Evolutionary conservation across 2,888 invertebrate species (phyloP).

Genomic region (Leucozona laternaria): DNA sequence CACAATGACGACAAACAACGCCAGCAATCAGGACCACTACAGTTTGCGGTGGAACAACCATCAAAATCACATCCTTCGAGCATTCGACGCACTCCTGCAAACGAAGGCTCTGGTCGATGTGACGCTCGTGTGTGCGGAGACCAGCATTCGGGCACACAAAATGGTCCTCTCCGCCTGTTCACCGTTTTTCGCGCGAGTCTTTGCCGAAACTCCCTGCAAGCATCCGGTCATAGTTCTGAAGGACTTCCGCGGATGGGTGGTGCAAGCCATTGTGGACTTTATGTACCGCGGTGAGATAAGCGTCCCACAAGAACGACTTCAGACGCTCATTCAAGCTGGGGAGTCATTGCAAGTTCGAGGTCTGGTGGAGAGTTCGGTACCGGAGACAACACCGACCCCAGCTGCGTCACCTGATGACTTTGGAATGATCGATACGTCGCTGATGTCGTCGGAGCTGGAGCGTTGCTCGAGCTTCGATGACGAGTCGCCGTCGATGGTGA

Average conservation of each 20-base stretch:
- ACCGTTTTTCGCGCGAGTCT: constrained; percentile 94
- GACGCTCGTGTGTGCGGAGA: constrained; percentile 94
- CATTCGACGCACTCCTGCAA: constrained; percentile 94
- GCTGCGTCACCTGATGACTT: constrained; percentile 83
- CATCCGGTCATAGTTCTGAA: constrained; percentile 96
- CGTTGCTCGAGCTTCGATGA: constrained; percentile 83
- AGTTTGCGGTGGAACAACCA: constrained; percentile 97
- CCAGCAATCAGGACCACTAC: constrained; percentile 90
- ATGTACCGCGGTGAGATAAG: constrained; percentile 97
- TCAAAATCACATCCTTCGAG: constrained; percentile 93
- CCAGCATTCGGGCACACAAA: constrained; percentile 94
- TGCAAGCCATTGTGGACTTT: constrained; percentile 95
- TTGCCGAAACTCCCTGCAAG: constrained; percentile 96
- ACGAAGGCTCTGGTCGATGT: constrained; percentile 95
- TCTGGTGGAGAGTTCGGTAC: constrained; percentile 87
- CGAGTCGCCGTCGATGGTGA: constrained; percentile 84
- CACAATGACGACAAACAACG: constrained; percentile 79
- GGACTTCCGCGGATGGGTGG: constrained; percentile 94
- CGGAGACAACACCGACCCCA: constrained; percentile 83
- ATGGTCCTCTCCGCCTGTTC: constrained; percentile 95
- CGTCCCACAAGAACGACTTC: constrained; percentile 92
- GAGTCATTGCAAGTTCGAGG: constrained; percentile 94
- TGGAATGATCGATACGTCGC: constrained; percentile 80
- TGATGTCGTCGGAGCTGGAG: constrained; percentile 81
- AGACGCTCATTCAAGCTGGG: constrained; percentile 93